A percentile compares a stretch with the other conserved stretches of the same genome.
Evolutionary conservation across 2,113 vertebrate genomes (phyloP).

Genomic region (Dunckerocampus dactyliophorus): DNA sequence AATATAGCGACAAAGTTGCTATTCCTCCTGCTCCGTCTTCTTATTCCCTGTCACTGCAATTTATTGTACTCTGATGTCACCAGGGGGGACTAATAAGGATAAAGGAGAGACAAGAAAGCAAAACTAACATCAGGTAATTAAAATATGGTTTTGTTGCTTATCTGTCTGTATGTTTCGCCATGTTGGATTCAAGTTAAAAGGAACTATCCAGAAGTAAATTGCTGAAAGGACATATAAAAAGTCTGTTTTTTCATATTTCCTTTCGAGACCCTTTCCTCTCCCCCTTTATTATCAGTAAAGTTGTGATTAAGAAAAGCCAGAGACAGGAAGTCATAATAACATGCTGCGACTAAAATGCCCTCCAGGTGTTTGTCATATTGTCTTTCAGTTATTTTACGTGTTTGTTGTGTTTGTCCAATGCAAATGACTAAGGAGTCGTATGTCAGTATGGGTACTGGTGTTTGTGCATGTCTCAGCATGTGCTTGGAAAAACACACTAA

Average conservation of each 20-base stretch:
- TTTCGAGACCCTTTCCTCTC: not conserved
- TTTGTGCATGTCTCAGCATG: conserved; percentile 11
- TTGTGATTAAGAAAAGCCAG: not conserved
- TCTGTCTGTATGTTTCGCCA: no score
- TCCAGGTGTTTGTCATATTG: conserved; percentile 20
- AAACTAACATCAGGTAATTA: no score
- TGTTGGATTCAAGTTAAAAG: no score
- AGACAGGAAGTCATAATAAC: conserved; percentile 18
- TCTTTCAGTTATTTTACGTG: conserved; percentile 1
- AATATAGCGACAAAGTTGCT: no score
- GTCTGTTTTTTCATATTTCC: not conserved
- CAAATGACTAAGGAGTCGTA: not conserved
- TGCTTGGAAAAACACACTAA: not conserved
- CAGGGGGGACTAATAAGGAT: no score
- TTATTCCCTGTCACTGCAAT: no score
- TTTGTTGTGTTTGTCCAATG: conserved; percentile 14
- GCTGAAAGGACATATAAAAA: no score
- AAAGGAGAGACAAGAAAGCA: no score
- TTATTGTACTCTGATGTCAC: no score
- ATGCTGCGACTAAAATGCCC: conserved; percentile 31
- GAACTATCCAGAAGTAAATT: no score
- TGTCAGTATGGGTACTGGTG: conserved; percentile 14
- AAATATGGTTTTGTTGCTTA: no score
- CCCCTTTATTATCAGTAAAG: not conserved
- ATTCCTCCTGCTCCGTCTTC: no score